Percentiles rank a stretch among this genome's conserved stretches.
Evolutionary conservation across 1,140 invertebrate genomes (phyloP).

Genomic region (Heliconius congener): DNA sequence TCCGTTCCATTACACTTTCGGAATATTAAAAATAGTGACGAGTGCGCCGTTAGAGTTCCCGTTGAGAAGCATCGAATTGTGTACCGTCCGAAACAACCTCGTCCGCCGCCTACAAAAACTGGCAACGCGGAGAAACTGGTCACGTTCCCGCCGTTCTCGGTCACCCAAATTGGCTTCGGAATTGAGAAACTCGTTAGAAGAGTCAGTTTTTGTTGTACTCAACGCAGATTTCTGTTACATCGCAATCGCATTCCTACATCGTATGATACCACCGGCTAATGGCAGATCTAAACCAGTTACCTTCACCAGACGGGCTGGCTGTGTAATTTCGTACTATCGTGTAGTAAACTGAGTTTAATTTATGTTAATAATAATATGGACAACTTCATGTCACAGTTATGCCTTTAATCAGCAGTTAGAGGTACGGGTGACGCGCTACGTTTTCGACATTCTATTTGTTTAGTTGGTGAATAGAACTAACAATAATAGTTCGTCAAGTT

Average conservation of each 20-base stretch:
- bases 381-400: neutral
- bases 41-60: conserved; percentile 36
- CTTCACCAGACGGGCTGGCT: conserved; percentile 60
- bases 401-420: neutral
- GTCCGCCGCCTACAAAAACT: conserved; percentile 26
- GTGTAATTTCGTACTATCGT: conserved; percentile 16
- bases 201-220: conserved; percentile 56
- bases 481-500: neutral
- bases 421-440: neutral
- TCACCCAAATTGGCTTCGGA: conserved; percentile 63
- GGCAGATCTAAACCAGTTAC: conserved; percentile 46
- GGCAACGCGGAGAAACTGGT: conserved; percentile 41
- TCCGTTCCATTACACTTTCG: conserved; percentile 31
- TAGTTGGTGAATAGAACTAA: neutral
- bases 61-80: conserved; percentile 32
- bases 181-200: conserved; percentile 74
- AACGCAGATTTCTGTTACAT: conserved; percentile 67
- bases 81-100: conserved; percentile 27
- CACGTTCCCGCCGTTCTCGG: conserved; percentile 46
- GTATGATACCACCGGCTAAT: conserved; percentile 52
- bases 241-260: conserved; percentile 52
- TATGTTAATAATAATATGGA: neutral
- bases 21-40: conserved; percentile 32
- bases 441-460: conserved; percentile 1
- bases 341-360: neutral